These are phyloP conservation scores for Gracilinanus agilis DNA, from an alignment of 2,113 vertebrate species.

Conservation along the genomic window DNA sequence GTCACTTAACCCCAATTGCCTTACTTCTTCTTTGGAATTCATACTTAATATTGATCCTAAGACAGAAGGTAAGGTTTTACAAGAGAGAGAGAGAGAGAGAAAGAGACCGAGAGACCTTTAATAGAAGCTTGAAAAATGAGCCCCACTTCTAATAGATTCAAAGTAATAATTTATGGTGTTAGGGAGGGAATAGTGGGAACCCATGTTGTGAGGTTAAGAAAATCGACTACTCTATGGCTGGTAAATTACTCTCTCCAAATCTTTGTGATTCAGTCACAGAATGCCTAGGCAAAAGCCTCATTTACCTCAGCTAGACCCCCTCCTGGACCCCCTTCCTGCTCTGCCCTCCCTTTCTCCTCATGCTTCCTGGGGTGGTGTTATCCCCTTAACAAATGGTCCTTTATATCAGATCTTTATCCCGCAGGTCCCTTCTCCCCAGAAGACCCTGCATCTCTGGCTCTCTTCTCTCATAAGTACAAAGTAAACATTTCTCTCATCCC, in stretches of 20 bases:
- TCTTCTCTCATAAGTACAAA: no score
- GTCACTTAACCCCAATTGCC: no score
- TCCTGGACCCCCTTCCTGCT: not conserved
- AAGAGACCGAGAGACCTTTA: no score
- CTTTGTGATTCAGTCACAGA: not conserved
- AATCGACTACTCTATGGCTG: not conserved
- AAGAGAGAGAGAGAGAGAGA: no score
- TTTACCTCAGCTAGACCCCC: not conserved
- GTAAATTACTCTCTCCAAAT: not conserved
- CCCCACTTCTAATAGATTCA: not conserved
- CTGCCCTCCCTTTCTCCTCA: not conserved
- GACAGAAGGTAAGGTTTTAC: no score
- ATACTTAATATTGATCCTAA: no score
- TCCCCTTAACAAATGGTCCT: not conserved
- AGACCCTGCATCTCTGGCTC: not conserved
- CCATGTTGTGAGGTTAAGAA: not conserved
- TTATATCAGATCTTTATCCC: not conserved
- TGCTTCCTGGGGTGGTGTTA: not conserved
- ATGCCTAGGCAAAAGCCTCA: not conserved
- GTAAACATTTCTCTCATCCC: no score
- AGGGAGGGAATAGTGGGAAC: not conserved
- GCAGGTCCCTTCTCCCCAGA: not conserved
- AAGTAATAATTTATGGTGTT: not conserved
- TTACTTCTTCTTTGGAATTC: no score
- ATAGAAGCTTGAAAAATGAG: not conserved